Conservation (phyloP, 2,797 vertebrate species). For the Sebastes steindachneri region DNA sequence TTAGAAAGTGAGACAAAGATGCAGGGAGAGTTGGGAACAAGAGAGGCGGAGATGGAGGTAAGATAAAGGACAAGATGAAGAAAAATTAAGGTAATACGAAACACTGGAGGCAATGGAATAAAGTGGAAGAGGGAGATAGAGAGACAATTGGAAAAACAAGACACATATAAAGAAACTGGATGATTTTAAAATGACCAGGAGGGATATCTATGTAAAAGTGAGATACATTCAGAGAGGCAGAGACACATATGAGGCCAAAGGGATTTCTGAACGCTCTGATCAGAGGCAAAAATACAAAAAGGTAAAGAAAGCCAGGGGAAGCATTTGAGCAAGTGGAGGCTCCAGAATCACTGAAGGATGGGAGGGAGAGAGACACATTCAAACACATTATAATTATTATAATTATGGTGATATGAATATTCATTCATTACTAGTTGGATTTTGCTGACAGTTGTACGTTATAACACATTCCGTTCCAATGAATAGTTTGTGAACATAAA, state of each 20-base stretch:
- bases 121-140: not conserved
- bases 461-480: not conserved
- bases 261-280: not conserved
- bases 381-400: not conserved
- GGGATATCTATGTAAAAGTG: conserved; percentile 17
- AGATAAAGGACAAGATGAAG: conserved; percentile 26
- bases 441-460: not conserved
- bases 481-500: not conserved
- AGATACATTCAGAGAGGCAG: not conserved
- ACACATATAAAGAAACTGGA: not conserved
- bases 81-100: not conserved
- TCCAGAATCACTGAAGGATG: not conserved
- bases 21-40: not conserved
- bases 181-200: conserved; percentile 7
- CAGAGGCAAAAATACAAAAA: not conserved
- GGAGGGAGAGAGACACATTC: not conserved
- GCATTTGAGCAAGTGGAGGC: not conserved
- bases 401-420: not conserved
- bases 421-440: not conserved
- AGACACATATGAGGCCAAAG: not conserved
- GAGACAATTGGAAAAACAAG: not conserved
- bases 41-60: conserved; percentile 1
- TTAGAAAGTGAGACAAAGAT: not conserved
- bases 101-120: conserved; percentile 16
- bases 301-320: not conserved